phyloP scores from a whole-genome alignment of 1,140 invertebrate genomes.

The Zelostemma sp. region DNA sequence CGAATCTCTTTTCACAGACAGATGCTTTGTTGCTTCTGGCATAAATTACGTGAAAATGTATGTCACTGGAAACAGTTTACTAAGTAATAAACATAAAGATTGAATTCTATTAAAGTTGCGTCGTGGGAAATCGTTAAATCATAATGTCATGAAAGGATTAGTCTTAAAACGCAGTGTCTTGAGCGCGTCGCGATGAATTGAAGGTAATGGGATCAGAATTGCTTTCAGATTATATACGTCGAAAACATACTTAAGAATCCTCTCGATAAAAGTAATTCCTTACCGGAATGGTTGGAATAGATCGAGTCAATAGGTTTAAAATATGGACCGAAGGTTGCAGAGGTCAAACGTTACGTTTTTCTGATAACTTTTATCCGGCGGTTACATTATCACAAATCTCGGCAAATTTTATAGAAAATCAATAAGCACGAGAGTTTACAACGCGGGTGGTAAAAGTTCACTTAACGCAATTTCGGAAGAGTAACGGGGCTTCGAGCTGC shows the following conservation, averaged over 20 bases:
- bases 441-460: constrained; percentile 41
- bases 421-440: constrained; percentile 40
- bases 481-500: constrained; percentile 15
- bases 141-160: too few species aligned
- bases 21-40: too few species aligned
- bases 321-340: constrained; percentile 40
- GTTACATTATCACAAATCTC: constrained; percentile 48
- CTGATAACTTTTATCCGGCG: constrained; percentile 47
- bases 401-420: constrained; percentile 48
- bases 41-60: too few species aligned
- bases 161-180: constrained; percentile 1
- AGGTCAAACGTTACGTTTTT: constrained; percentile 48
- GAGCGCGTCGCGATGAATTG: constrained; percentile 26
- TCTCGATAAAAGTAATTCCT: constrained; percentile 45
- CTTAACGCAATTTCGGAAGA: constrained; percentile 41
- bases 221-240: constrained; percentile 29
- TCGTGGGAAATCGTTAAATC: too few species aligned
- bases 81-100: too few species aligned
- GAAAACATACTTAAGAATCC: constrained; percentile 34
- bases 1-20: too few species aligned
- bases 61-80: too few species aligned
- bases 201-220: constrained; percentile 26
- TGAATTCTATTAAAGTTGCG: too few species aligned
- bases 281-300: constrained; percentile 39
- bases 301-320: constrained; percentile 42